These are phyloP conservation scores for Neomorphus geoffroyi DNA, from an alignment of 2,797 vertebrate genomes.

Conservation along the genomic window DNA sequence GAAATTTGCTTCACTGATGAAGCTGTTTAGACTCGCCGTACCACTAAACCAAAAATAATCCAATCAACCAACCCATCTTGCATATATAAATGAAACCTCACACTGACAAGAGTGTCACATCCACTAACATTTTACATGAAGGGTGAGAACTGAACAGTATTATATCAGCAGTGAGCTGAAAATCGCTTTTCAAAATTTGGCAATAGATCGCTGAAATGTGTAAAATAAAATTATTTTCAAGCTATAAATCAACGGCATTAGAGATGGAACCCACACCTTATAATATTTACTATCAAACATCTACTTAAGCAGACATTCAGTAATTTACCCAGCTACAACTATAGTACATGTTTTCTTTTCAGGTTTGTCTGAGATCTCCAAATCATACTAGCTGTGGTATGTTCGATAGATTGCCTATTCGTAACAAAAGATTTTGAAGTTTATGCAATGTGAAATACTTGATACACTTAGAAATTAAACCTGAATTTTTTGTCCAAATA, in stretches of 20 bases:
- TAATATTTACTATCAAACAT: neutral
- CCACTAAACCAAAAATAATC: neutral
- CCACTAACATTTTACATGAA: neutral
- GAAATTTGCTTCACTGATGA: neutral
- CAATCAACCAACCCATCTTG: neutral
- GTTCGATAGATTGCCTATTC: neutral
- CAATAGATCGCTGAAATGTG: constrained; percentile 14
- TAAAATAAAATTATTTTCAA: constrained; percentile 21
- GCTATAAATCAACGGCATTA: neutral
- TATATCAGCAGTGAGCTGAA: neutral
- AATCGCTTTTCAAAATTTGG: constrained; percentile 11
- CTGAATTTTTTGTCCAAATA: neutral
- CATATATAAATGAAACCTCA: neutral
- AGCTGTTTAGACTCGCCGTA: neutral
- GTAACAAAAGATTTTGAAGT: neutral
- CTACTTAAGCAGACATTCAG: neutral
- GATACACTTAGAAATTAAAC: neutral
- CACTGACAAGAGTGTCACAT: neutral
- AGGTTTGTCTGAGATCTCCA: neutral
- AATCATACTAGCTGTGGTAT: neutral
- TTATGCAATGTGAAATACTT: neutral
- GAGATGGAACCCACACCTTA: neutral
- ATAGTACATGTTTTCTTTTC: neutral
- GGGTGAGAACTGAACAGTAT: neutral
- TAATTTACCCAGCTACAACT: neutral